A percentile compares a stretch with the other conserved stretches of the same genome.
Conservation (phyloP, 2,888 invertebrate species). For the Harpalus rufipes region DNA sequence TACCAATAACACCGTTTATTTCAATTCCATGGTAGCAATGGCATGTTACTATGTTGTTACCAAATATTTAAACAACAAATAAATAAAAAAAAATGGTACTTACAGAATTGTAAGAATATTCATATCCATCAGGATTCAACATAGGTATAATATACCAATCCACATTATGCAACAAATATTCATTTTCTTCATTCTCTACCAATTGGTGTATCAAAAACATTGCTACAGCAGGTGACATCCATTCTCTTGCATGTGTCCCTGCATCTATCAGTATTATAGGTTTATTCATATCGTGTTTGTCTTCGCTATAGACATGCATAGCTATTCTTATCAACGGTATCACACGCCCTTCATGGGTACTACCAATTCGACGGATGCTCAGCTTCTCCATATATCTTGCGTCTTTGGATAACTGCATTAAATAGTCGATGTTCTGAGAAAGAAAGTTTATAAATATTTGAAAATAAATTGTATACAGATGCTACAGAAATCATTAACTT, state of each 20-base stretch:
- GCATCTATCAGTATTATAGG: constrained; percentile 82
- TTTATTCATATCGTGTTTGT: constrained; percentile 72
- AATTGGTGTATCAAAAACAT: constrained; percentile 84
- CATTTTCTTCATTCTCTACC: constrained; percentile 80
- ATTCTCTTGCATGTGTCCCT: constrained; percentile 84
- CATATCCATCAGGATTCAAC: constrained; percentile 87
- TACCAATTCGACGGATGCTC: neutral
- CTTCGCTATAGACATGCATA: neutral
- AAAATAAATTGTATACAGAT: too few relatives aligned
- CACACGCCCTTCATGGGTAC: neutral
- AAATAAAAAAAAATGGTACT: too few relatives aligned
- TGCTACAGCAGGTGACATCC: constrained; percentile 84
- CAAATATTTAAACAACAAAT: too few relatives aligned
- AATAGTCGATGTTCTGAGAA: constrained; percentile 1
- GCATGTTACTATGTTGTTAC: too few relatives aligned
- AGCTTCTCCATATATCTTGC: too few relatives aligned
- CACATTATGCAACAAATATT: constrained; percentile 80
- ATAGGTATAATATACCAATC: constrained; percentile 85
- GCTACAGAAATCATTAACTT: too few relatives aligned
- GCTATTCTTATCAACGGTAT: neutral
- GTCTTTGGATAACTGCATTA: neutral
- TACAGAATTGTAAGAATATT: constrained; percentile 78
- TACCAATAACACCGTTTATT: too few relatives aligned
- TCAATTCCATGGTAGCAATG: too few relatives aligned
- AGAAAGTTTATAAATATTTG: too few relatives aligned